Evolutionary conservation across 2,888 invertebrate species (phyloP), one percentile per base, ranked within the genome.

Genomic region (Morpho achilles): DNA sequence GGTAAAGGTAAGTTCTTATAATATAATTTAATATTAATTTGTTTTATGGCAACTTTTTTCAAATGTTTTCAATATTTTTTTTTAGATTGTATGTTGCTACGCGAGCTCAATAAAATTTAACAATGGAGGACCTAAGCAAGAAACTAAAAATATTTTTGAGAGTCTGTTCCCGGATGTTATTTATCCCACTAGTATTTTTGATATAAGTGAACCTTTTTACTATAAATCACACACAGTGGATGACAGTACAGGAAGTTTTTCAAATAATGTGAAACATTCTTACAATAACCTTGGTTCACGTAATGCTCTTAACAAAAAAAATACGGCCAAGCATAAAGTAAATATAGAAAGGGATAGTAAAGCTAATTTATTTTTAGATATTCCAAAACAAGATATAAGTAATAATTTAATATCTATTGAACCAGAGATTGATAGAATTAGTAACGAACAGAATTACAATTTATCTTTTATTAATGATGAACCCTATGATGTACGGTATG

Each of bases 181-280:
- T 52, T 72, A 72, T 43, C 73, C 74, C 22, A 69, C 65, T 8
- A 73, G 71, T 60, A 68, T 79, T 47, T 61, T 78, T 56, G 82
- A 83, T 9, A 62, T 75, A n/a, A 65, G 70, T 3, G 75, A 75
- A 60, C 84, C 82, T 9, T 84, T 76, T 64, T 85, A 76, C 63
- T 73, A 70, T n/a, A 74, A 67, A 57, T 57, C 69, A 2, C 61
- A 61, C 39, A 67, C 66, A 9, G 65, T 67, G 23, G 71, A 71
- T 7, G 61, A 66, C 8, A 60, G 72, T 40, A 63, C 75, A 16
- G 76, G 66, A 42, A 73, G 81, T 7, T 86, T 85, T 66, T 66
- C 77, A 23, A 65, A 74, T 22, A 81, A 84, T 23, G 80, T 83
- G 0, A 75, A 75, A 65, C 56, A 70, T 3, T 69, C 70, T 42